These are phyloP conservation scores for Beaufortia kweichowensis DNA, from an alignment of 2,113 vertebrate genomes.

Conservation along the genomic window DNA sequence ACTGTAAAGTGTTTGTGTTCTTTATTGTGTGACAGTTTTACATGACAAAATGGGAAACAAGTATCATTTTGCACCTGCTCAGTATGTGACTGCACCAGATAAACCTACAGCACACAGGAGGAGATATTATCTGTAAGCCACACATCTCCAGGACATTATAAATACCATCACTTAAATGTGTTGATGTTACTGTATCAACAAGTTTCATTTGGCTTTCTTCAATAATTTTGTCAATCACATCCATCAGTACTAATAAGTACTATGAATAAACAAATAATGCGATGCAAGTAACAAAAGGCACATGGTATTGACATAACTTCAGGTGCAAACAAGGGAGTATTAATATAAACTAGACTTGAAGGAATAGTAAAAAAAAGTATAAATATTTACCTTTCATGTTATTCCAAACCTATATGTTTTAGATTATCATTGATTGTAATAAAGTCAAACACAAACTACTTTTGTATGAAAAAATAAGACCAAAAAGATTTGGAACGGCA, in stretches of 20 bases:
- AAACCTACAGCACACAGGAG: neutral
- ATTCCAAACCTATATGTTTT: no score
- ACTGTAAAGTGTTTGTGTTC: neutral
- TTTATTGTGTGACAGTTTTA: neutral
- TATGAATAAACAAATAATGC: neutral
- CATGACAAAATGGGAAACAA: neutral
- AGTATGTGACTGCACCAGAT: neutral
- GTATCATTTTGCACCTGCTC: neutral
- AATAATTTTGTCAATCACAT: neutral
- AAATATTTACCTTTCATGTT: neutral
- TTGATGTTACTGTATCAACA: no score
- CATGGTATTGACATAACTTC: neutral
- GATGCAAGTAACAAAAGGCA: neutral
- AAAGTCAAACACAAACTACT: no score
- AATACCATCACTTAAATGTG: no score
- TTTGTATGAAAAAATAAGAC: neutral
- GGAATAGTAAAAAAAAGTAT: neutral
- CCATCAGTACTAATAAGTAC: no score
- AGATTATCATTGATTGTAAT: no score
- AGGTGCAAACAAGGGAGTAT: neutral
- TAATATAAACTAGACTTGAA: neutral
- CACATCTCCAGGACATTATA: neutral
- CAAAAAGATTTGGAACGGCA: neutral
- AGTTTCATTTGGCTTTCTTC: no score
- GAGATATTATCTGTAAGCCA: slow-evolving; percentile 19